A percentile compares a stretch with the other conserved stretches of the same genome.
Conservation (phyloP, 2,113 vertebrate species). For the Lasiurus cinereus region DNA sequence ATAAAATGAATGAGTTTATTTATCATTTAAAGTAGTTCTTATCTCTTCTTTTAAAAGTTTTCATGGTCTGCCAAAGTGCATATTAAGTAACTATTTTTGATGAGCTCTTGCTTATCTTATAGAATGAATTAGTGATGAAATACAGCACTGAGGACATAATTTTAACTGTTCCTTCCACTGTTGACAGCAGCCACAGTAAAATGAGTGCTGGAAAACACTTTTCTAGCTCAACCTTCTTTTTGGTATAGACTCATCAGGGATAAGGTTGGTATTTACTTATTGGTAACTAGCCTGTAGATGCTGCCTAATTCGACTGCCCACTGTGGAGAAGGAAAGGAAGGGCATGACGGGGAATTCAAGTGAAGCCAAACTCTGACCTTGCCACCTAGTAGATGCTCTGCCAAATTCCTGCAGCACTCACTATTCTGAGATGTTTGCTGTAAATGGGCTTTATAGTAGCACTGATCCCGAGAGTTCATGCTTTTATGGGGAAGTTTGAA, state of each 20-base stretch:
- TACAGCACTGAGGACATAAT: not conserved
- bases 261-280: not conserved
- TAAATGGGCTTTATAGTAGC: not conserved
- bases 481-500: not conserved
- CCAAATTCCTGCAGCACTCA: not conserved
- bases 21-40: not conserved
- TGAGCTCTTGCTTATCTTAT: not conserved
- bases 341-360: not conserved
- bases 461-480: not conserved
- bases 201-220: not conserved
- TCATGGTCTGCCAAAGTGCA: not conserved
- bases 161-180: not conserved
- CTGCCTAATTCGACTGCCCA: not conserved
- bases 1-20: constrained; percentile 1
- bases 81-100: not conserved
- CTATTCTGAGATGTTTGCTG: not conserved
- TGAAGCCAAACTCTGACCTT: too few relatives aligned
- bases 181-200: not conserved
- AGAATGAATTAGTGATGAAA: not conserved
- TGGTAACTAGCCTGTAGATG: not conserved
- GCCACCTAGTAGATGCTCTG: not conserved
- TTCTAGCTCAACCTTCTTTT: not conserved
- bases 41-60: not conserved
- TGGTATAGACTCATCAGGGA: not conserved
- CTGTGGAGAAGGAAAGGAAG: not conserved